phyloP scores from a whole-genome alignment of 2,797 vertebrate species.

The Etheostoma perlongum region DNA sequence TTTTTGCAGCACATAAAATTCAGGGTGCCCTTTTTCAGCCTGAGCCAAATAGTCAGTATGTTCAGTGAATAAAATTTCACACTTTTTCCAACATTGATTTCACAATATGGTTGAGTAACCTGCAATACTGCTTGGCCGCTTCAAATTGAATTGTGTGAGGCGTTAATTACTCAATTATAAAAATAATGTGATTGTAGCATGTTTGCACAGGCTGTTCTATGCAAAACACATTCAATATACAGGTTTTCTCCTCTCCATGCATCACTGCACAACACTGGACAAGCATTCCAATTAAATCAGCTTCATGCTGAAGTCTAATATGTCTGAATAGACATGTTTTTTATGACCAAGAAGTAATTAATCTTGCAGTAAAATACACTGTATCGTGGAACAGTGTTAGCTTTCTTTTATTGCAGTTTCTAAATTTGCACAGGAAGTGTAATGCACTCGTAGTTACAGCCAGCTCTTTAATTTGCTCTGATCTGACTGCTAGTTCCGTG shows the following conservation, averaged over 20 bases:
- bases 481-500: background rate
- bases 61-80: background rate
- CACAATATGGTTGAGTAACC: background rate
- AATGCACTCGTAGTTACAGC: background rate
- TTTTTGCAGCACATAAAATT: conserved; percentile 16
- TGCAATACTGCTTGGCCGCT: background rate
- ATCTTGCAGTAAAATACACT: conserved; percentile 16
- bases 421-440: background rate
- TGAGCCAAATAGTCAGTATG: background rate
- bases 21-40: background rate
- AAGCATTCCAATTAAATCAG: conserved; percentile 61
- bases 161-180: conserved; percentile 12
- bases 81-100: conserved; percentile 14
- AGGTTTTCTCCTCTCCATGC: conserved; percentile 16
- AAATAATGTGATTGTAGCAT: background rate
- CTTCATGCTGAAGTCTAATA: conserved; percentile 32
- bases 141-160: background rate
- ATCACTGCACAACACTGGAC: conserved; percentile 48
- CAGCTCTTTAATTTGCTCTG: background rate
- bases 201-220: conserved; percentile 14
- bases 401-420: background rate
- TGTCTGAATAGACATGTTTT: conserved; percentile 37
- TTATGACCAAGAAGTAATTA: conserved; percentile 43
- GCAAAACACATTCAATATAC: background rate
- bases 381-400: background rate